These are phyloP conservation scores for Pimephales promelas DNA, from an alignment of 2,113 vertebrate genomes.

Conservation along the genomic window DNA sequence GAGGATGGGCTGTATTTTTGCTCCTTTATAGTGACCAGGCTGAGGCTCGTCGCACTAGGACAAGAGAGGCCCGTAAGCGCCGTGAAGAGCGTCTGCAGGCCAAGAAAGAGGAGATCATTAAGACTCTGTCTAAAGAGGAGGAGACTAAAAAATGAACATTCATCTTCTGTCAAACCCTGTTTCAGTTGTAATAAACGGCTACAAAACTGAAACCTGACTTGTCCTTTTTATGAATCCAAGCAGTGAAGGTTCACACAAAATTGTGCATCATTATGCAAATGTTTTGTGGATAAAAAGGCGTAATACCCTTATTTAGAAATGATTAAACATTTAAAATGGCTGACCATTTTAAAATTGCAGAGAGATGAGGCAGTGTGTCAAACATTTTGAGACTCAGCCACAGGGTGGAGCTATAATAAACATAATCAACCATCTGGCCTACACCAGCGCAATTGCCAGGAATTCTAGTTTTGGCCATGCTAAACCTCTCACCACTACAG, in stretches of 20 bases:
- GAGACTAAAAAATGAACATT: conserved; percentile 88
- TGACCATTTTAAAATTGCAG: no score
- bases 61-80: conserved; percentile 95
- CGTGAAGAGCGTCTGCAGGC: conserved; percentile 92
- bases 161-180: not conserved
- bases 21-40: conserved; percentile 86
- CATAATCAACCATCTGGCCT: no score
- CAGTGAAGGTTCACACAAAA: not conserved
- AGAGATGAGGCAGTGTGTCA: no score
- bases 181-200: conserved; percentile 55
- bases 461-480: no score
- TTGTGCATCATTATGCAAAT: not conserved
- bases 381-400: no score
- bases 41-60: conserved; percentile 94
- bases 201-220: conserved; percentile 11
- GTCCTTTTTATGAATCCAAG: not conserved
- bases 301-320: no score
- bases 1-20: not conserved
- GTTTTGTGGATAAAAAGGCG: no score
- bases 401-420: no score
- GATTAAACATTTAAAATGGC: no score
- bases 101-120: conserved; percentile 98
- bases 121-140: conserved; percentile 94
- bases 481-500: no score
- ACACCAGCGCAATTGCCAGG: no score